These are phyloP conservation scores for Invenusta paracnida DNA, from an alignment of 2,888 invertebrate species.

Conservation along the genomic window DNA sequence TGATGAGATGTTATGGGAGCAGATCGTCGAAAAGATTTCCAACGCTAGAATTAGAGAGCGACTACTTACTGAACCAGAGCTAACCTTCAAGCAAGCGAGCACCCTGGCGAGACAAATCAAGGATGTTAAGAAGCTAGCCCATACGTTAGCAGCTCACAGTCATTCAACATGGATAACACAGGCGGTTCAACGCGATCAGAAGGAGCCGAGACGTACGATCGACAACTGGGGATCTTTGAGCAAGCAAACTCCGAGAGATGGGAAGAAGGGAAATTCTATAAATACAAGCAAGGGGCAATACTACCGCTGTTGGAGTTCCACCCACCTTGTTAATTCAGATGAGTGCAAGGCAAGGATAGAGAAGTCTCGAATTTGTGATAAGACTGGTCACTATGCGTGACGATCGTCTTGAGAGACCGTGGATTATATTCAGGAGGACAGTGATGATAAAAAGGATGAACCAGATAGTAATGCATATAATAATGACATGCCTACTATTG, in stretches of 20 bases:
- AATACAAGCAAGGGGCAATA: no score
- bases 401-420: neutral
- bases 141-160: no score
- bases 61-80: neutral
- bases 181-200: neutral
- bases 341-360: neutral
- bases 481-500: neutral
- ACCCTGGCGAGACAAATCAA: no score
- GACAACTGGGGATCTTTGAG: neutral
- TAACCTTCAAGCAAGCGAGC: no score
- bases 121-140: no score
- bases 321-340: neutral
- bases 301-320: neutral
- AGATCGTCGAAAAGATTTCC: neutral
- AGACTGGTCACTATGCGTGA: neutral
- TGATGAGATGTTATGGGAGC: neutral
- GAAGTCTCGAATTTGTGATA: neutral
- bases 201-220: neutral
- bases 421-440: neutral
- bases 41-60: neutral
- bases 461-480: neutral
- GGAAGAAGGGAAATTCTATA: neutral
- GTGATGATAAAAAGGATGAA: conserved; percentile 5
- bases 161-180: neutral
- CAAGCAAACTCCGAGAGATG: neutral